Evolutionary conservation across 2,113 vertebrate species (phyloP).

Genomic region (Ranitomeya variabilis): DNA sequence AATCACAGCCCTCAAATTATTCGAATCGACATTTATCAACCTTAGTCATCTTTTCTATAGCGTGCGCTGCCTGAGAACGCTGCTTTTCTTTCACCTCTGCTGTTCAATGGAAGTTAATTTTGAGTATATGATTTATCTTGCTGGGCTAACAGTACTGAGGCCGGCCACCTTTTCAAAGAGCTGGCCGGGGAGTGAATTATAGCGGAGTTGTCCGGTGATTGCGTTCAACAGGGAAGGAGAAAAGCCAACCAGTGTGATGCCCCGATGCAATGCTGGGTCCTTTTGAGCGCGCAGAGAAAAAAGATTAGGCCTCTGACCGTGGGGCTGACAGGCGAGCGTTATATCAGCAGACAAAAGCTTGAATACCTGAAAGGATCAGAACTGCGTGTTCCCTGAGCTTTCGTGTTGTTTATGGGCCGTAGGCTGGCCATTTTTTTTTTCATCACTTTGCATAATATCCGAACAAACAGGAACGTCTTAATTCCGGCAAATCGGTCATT

Average conservation of each 20-base stretch:
- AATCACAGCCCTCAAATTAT: constrained; percentile 87
- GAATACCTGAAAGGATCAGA: constrained; percentile 83
- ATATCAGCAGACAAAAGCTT: constrained; percentile 82
- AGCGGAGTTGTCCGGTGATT: constrained; percentile 90
- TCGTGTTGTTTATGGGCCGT: constrained; percentile 71
- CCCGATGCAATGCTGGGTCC: constrained; percentile 79
- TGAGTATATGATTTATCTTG: constrained; percentile 87
- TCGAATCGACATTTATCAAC: constrained; percentile 83
- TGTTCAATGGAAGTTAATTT: constrained; percentile 93
- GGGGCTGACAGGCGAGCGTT: constrained; percentile 78
- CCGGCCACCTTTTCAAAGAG: constrained; percentile 86
- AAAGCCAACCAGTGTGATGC: constrained; percentile 82
- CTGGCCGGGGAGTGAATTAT: constrained; percentile 85
- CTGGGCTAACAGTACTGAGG: constrained; percentile 77
- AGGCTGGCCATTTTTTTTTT: constrained; percentile 64
- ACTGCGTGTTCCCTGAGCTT: constrained; percentile 68
- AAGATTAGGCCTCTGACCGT: constrained; percentile 83
- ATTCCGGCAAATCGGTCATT: constrained; percentile 34
- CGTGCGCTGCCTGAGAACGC: constrained; percentile 73
- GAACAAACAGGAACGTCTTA: constrained; percentile 1
- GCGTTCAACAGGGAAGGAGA: constrained; percentile 85
- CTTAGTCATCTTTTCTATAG: constrained; percentile 76
- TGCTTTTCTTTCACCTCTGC: constrained; percentile 75
- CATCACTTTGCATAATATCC: constrained; percentile 66
- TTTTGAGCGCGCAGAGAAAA: constrained; percentile 79